Evolutionary conservation across 1,140 invertebrate species (phyloP).

Genomic region (Schlechtendalia chinensis): DNA sequence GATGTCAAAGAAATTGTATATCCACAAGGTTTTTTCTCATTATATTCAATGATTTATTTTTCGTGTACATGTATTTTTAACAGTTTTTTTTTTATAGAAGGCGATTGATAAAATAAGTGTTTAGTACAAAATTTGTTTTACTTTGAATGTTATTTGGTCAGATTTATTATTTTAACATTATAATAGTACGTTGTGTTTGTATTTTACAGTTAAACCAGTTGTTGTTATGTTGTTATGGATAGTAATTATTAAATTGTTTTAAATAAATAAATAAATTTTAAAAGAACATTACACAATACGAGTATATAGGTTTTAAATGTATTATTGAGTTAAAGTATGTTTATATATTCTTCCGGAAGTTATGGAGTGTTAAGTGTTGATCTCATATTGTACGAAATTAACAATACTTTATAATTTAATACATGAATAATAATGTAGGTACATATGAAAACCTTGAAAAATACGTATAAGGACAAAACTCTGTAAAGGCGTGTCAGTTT

Average conservation of each 20-base stretch:
- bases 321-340: background rate
- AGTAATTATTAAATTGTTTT: background rate
- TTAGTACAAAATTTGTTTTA: background rate
- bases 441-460: background rate
- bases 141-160: background rate
- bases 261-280: background rate
- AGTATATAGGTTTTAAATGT: background rate
- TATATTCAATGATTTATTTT: background rate
- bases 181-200: too few relatives aligned
- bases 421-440: constrained; percentile 25
- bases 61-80: background rate
- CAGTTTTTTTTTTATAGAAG: background rate
- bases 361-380: background rate
- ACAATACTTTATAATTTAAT: constrained; percentile 37
- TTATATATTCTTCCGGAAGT: background rate
- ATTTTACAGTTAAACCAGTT: too few relatives aligned
- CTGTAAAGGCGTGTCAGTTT: background rate
- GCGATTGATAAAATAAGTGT: background rate
- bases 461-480: constrained; percentile 11
- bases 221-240: background rate
- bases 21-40: background rate
- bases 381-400: background rate
- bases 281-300: background rate
- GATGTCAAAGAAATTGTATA: background rate
- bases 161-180: too few relatives aligned